phyloP scores from a whole-genome alignment of 2,888 invertebrate species.

The Diabrotica balteata region DNA sequence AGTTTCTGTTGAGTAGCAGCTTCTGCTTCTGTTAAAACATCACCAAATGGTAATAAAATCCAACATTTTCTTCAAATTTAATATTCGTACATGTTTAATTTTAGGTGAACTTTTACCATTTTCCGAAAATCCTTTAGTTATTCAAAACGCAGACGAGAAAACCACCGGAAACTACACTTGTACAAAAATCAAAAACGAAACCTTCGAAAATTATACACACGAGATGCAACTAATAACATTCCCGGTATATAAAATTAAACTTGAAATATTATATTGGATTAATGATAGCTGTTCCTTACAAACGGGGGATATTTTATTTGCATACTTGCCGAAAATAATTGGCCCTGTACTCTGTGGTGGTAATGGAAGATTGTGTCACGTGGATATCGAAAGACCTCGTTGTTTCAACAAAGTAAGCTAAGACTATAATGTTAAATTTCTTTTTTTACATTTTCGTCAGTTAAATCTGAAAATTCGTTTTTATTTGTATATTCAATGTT shows the following conservation, averaged over 20 bases:
- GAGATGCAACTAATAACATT: constrained; percentile 53
- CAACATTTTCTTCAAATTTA: no score
- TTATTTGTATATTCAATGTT: no score
- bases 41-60: no score
- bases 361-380: constrained; percentile 50
- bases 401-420: constrained; percentile 50
- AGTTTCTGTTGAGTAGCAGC: no score
- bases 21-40: no score
- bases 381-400: constrained; percentile 51
- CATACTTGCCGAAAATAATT: constrained; percentile 53
- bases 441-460: no score
- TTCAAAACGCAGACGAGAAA: constrained; percentile 52
- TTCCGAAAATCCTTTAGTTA: constrained; percentile 47
- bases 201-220: constrained; percentile 47
- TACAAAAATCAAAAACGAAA: constrained; percentile 40
- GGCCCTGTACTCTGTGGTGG: constrained; percentile 53
- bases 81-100: constrained; percentile 11
- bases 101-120: constrained; percentile 39
- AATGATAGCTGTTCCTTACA: constrained; percentile 50
- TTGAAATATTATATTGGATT: constrained; percentile 51
- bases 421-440: no score
- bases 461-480: no score
- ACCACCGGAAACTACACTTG: constrained; percentile 58
- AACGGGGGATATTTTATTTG: constrained; percentile 51
- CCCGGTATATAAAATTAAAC: constrained; percentile 53